Percentiles rank a stretch among this genome's conserved stretches.
These are phyloP conservation scores for Borostomias antarcticus DNA, from an alignment of 2,797 vertebrate genomes.

Conservation along the genomic window DNA sequence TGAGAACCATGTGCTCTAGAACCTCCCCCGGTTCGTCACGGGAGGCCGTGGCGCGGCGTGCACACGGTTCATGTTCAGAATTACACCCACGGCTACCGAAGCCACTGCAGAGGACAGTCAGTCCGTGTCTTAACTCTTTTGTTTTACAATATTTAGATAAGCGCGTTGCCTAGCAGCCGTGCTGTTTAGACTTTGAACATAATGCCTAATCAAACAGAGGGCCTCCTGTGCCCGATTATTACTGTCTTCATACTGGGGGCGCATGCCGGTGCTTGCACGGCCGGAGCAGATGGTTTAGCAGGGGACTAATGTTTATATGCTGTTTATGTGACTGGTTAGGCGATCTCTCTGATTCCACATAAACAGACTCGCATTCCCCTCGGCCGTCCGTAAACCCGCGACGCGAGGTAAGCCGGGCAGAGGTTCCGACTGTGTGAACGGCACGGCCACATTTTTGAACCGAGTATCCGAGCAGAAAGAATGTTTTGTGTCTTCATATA, in stretches of 20 bases:
- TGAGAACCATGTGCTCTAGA: too few relatives aligned
- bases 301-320: background rate
- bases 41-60: conserved; percentile 13
- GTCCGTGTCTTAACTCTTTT: conserved; percentile 44
- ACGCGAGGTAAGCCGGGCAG: conserved; percentile 8
- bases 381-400: conserved; percentile 20
- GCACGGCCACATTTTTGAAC: conserved; percentile 31
- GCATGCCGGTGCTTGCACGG: conserved; percentile 45
- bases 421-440: conserved; percentile 2
- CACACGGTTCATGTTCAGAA: conserved; percentile 11
- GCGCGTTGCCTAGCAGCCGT: conserved; percentile 61
- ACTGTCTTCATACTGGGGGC: conserved; percentile 34
- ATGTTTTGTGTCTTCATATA: conserved; percentile 55
- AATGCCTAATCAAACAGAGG: conserved; percentile 58
- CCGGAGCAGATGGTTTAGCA: background rate
- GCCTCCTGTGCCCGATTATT: conserved; percentile 37
- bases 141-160: conserved; percentile 77
- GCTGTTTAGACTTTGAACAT: conserved; percentile 62
- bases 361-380: background rate
- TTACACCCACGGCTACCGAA: conserved; percentile 52
- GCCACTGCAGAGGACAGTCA: conserved; percentile 43
- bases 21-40: conserved; percentile 18
- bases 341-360: conserved; percentile 18
- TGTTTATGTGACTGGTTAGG: background rate
- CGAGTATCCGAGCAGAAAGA: conserved; percentile 52